Evolutionary conservation across 2,888 invertebrate species (phyloP).

Genomic region (Stenichneumon culpator): DNA sequence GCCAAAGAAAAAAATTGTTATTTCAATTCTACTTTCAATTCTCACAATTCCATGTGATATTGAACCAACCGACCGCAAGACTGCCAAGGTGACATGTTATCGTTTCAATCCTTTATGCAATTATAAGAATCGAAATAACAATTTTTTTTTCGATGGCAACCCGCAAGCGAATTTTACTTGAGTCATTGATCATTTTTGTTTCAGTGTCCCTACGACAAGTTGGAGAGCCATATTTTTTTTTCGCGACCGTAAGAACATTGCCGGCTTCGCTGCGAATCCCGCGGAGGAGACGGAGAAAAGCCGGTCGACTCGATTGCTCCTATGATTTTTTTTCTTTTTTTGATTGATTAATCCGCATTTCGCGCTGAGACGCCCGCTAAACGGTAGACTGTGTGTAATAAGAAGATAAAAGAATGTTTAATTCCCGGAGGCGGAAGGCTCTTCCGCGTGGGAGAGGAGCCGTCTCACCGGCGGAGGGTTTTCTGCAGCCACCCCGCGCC

Average conservation of each 20-base stretch:
- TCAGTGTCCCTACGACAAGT: background rate
- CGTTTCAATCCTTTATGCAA: too few relatives aligned
- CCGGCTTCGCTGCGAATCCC: slow-evolving; percentile 18
- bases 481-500: slow-evolving; percentile 47
- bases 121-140: too few relatives aligned
- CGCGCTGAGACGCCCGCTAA: slow-evolving; percentile 74
- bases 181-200: too few relatives aligned
- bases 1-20: too few relatives aligned
- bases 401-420: slow-evolving; percentile 81
- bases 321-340: slow-evolving; percentile 80
- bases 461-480: slow-evolving; percentile 39
- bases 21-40: too few relatives aligned
- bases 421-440: slow-evolving; percentile 77
- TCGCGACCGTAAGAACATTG: background rate
- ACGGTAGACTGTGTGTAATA: slow-evolving; percentile 63
- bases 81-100: too few relatives aligned
- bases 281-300: slow-evolving; percentile 5
- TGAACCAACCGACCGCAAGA: too few relatives aligned
- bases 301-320: slow-evolving; percentile 38
- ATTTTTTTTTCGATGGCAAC: too few relatives aligned
- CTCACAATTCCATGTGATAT: too few relatives aligned
- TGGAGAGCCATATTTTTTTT: background rate
- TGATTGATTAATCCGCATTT: slow-evolving; percentile 82
- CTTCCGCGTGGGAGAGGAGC: slow-evolving; percentile 64
- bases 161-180: too few relatives aligned